Percentiles rank a stretch among this genome's conserved stretches.
Conservation (phyloP, 2,888 invertebrate species). For the Rhogogaster chlorosoma region DNA sequence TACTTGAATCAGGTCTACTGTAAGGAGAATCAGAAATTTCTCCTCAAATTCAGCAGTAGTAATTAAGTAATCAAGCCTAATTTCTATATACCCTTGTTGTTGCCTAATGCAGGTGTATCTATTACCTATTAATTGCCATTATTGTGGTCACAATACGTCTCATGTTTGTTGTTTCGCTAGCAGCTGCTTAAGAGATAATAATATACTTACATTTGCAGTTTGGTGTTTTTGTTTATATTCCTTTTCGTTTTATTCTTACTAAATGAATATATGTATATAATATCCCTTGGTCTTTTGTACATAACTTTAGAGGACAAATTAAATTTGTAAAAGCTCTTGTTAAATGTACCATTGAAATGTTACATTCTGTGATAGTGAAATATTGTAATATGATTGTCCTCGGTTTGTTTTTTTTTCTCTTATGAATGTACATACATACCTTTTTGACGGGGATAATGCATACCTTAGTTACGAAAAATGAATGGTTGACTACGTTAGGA, state of each 20-base stretch:
- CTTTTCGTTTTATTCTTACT: neutral
- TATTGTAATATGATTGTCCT: neutral
- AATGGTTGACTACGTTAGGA: neutral
- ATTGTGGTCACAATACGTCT: slow-evolving; percentile 6
- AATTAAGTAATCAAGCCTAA: slow-evolving; percentile 37
- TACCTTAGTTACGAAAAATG: neutral
- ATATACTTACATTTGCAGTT: neutral
- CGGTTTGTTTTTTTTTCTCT: neutral
- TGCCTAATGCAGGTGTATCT: slow-evolving; percentile 14
- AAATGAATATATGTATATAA: neutral
- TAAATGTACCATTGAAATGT: neutral
- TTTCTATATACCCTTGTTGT: slow-evolving; percentile 14
- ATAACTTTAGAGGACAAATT: neutral
- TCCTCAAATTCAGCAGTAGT: neutral
- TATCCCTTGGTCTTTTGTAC: neutral
- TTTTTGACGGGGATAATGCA: neutral
- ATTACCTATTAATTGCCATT: neutral
- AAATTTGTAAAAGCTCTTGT: neutral
- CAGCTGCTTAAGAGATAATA: neutral
- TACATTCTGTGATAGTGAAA: neutral
- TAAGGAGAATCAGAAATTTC: neutral
- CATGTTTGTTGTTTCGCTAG: neutral
- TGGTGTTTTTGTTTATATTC: slow-evolving; percentile 13
- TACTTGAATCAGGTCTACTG: neutral
- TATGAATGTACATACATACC: neutral